A percentile compares a stretch with the other conserved stretches of the same genome.
These are phyloP conservation scores for Taurulus bubalis DNA, from an alignment of 2,113 vertebrate species.

Conservation along the genomic window DNA sequence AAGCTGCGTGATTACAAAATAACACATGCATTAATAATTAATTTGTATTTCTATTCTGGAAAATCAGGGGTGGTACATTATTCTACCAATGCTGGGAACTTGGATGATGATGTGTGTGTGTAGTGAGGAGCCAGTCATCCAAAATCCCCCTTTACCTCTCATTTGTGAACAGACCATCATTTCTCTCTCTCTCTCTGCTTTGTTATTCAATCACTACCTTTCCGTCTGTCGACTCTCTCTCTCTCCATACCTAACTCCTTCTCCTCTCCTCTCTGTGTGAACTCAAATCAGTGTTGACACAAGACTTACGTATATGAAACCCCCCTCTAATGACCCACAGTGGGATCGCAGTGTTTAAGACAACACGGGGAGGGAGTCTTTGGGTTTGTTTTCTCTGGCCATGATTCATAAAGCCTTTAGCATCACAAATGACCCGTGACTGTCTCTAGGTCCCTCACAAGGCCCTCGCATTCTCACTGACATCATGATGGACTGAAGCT, in stretches of 20 bases:
- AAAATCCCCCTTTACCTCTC: constrained; percentile 11
- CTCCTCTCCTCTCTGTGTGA: constrained; percentile 32
- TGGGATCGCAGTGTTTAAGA: constrained; percentile 60
- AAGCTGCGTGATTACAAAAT: neutral
- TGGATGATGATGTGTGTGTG: constrained; percentile 7
- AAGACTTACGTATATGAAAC: constrained; percentile 37
- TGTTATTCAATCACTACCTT: neutral
- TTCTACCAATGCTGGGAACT: neutral
- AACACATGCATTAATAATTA: neutral
- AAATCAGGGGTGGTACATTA: neutral
- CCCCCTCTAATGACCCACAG: constrained; percentile 49
- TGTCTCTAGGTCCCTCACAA: constrained; percentile 24
- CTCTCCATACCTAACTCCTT: constrained; percentile 2
- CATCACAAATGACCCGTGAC: constrained; percentile 54
- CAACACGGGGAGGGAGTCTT: constrained; percentile 57
- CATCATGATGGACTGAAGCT: constrained; percentile 47
- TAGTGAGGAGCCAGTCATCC: constrained; percentile 28
- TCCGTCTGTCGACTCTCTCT: neutral
- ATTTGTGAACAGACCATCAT: neutral
- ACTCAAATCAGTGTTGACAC: constrained; percentile 51
- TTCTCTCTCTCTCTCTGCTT: neutral
- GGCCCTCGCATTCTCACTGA: constrained; percentile 54
- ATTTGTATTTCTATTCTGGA: neutral
- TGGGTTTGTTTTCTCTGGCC: constrained; percentile 73
- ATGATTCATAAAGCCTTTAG: constrained; percentile 63